A percentile compares a stretch with the other conserved stretches of the same genome.
phyloP scores from a whole-genome alignment of 2,113 vertebrate species.

The Geococcyx californianus region DNA sequence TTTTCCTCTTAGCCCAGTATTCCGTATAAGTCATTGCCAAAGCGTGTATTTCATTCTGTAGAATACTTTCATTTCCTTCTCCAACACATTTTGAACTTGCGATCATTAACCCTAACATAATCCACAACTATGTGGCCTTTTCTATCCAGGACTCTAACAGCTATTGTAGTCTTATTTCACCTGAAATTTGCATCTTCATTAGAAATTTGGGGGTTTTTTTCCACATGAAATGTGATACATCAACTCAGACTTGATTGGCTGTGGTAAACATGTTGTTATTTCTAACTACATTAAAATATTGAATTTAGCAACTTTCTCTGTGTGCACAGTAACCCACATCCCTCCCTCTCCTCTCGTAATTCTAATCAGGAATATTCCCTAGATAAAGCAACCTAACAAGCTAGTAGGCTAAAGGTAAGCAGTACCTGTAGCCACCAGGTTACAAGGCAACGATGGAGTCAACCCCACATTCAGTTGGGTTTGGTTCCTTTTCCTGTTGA shows the following conservation, averaged over 20 bases:
- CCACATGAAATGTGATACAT: background rate
- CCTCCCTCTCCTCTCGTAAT: background rate
- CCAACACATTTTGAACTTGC: constrained; percentile 46
- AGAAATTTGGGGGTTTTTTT: background rate
- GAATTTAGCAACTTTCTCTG: background rate
- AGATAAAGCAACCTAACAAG: background rate
- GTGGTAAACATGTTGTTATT: background rate
- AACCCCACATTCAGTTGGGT: background rate
- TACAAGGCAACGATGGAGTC: background rate
- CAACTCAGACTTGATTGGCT: background rate
- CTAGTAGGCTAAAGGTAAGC: background rate
- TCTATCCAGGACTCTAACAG: background rate
- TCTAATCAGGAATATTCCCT: background rate
- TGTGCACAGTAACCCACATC: background rate
- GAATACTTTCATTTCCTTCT: constrained; percentile 40
- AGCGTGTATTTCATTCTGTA: constrained; percentile 73
- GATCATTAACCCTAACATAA: constrained; percentile 59
- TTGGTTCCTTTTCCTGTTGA: background rate
- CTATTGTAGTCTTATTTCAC: background rate
- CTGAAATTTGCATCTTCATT: background rate
- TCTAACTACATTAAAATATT: background rate
- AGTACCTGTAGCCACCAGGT: background rate
- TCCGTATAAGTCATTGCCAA: constrained; percentile 76
- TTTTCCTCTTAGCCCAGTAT: constrained; percentile 74
- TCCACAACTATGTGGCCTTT: background rate